Percentiles rank a stretch among this genome's conserved stretches.
phyloP scores from a whole-genome alignment of 2,888 invertebrate species.

The Pachliopta kotzebuea region DNA sequence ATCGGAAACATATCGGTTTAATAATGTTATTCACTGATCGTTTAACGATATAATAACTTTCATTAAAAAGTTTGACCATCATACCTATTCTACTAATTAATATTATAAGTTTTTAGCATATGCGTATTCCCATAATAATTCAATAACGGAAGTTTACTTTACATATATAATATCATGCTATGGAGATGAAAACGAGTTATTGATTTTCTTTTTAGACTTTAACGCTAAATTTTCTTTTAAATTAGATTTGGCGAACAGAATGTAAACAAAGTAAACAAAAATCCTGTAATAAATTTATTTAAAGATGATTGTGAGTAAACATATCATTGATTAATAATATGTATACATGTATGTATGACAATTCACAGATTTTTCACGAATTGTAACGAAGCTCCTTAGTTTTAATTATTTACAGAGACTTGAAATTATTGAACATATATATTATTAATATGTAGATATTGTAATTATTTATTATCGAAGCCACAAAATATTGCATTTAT shows the following conservation, averaged over 20 bases:
- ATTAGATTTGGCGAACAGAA: too few species aligned
- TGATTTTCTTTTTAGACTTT: neutral
- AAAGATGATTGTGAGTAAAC: constrained; percentile 38
- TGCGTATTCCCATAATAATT: neutral
- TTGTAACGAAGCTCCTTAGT: constrained; percentile 35
- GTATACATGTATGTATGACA: constrained; percentile 34
- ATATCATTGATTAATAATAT: constrained; percentile 45
- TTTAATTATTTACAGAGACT: constrained; percentile 42
- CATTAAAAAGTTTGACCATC: neutral
- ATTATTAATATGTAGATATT: constrained; percentile 54
- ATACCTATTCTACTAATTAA: neutral
- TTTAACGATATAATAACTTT: neutral
- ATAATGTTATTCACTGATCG: neutral
- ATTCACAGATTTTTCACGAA: constrained; percentile 42
- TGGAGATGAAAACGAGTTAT: neutral
- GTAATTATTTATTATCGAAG: constrained; percentile 61
- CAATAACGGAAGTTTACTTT: neutral
- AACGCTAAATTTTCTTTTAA: too few species aligned
- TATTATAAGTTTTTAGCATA: neutral
- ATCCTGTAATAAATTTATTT: constrained; percentile 6
- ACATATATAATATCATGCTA: neutral
- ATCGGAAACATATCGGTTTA: neutral
- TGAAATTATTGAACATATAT: constrained; percentile 43
- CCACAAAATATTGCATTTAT: constrained; percentile 53
- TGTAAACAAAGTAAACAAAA: neutral